A percentile compares a stretch with the other conserved stretches of the same genome.
Conservation (phyloP, 2,888 invertebrate genomes). For the Papilio elwesi region DNA sequence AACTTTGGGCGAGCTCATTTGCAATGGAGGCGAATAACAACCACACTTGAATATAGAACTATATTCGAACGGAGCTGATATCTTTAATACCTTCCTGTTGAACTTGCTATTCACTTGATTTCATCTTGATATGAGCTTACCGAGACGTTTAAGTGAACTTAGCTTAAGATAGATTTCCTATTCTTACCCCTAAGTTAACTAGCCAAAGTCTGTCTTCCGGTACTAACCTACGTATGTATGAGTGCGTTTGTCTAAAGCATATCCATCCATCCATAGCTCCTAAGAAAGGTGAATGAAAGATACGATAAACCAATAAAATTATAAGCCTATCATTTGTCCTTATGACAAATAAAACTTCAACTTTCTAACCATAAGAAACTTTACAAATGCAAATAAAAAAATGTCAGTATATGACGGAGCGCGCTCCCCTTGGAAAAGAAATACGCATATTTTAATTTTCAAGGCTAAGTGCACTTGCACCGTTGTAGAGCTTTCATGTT, state of each 20-base stretch:
- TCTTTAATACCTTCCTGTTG: neutral
- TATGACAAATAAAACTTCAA: neutral
- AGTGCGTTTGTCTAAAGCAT: too few species aligned
- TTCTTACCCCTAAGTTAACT: too few species aligned
- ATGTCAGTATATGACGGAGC: constrained; percentile 14
- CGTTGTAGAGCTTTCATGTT: constrained; percentile 10
- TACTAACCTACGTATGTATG: too few species aligned
- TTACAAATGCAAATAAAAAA: neutral
- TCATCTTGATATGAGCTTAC: neutral
- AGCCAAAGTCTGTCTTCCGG: too few species aligned
- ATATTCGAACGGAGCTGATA: neutral
- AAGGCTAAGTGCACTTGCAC: constrained; percentile 10
- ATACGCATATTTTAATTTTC: constrained; percentile 20
- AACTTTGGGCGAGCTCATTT: constrained; percentile 14
- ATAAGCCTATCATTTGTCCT: neutral
- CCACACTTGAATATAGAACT: constrained; percentile 10
- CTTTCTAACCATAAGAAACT: neutral
- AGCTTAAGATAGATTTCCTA: neutral
- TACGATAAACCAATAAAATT: too few species aligned
- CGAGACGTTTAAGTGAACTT: neutral
- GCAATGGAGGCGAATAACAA: constrained; percentile 5
- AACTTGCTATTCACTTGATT: neutral
- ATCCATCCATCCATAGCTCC: too few species aligned
- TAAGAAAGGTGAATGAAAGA: too few species aligned
- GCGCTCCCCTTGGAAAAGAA: constrained; percentile 20